Base-by-base conservation (phyloP, 2,797 vertebrate species). In the Gymnodraco acuticeps region DNA sequence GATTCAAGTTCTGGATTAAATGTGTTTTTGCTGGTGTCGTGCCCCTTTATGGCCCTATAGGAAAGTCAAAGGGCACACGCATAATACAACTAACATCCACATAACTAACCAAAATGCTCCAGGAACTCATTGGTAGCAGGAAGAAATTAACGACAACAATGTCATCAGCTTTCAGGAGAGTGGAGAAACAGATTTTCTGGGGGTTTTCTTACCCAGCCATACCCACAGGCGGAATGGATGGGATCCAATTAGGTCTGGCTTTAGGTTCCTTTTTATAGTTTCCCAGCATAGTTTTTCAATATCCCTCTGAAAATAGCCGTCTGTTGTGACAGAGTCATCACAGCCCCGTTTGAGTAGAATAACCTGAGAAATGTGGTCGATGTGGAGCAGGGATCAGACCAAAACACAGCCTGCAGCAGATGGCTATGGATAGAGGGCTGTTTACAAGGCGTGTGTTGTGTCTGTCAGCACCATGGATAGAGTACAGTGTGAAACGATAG, bases 281-380 rank as follows among this genome's bases (percentile, higher is more conserved):
- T 90, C 84, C 82, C 56, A 67, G 83, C 72, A 81, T 59, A 77
- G 70, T 79, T 81, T 88, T 85, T 66, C 75, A 76, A 70, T 85
- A 77, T 73, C 66, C 8, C 15, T 70, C 88, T 83, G 71, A 87
- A 92, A 90, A 91, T 88, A 92, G 80, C 78, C 5, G 5, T 17
- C 20, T 9, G 17, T 56, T 56, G 31, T 81, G 88, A 90, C 88
- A 41, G 51, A 88, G 81, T 91, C 81, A 90, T 88, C 86, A 78
- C 77, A 50, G 38, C 41, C 41, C 60, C 19, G 74, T 79, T 86
- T 81, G 68, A 27, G 47, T 14, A 61, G 81, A 74, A 84, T 59
- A 71, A 79, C 70, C 70, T 13, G 77, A 77, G 75, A 54, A 75
- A 73, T 20, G 19, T 0, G n/a, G 75, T 84, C 62, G 60, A 89